These are phyloP conservation scores for Balaenoptera acutorostrata DNA, from an alignment of 2,113 vertebrate species.

Conservation along the genomic window DNA sequence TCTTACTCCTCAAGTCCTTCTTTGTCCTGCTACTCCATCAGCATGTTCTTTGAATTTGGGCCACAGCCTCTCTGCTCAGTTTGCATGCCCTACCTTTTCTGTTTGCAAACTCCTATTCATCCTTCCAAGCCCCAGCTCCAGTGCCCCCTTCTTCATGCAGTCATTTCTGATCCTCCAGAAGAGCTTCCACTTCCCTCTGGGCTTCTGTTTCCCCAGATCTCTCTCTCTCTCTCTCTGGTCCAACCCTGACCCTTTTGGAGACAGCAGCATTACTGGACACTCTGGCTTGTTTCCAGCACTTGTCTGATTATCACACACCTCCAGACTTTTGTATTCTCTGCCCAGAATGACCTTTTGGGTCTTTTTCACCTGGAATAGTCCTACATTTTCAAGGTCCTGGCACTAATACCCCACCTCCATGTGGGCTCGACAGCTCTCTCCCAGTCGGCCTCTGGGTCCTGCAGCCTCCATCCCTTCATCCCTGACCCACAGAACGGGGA, in stretches of 20 bases:
- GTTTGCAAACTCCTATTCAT: conserved; percentile 13
- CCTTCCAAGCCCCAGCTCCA: not conserved
- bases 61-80: not conserved
- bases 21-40: not conserved
- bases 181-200: not conserved
- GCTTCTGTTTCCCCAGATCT: not conserved
- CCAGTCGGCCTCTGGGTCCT: not conserved
- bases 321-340: not conserved
- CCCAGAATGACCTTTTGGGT: not conserved
- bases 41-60: not conserved
- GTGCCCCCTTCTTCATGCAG: not conserved
- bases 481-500: not conserved
- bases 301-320: not conserved
- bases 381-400: not conserved
- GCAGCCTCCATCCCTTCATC: not conserved
- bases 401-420: not conserved
- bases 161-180: not conserved
- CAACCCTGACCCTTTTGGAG: not conserved
- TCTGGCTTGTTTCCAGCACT: not conserved
- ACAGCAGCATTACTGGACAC: not conserved
- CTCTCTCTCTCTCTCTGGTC: not conserved
- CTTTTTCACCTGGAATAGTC: not conserved
- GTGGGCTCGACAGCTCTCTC: not conserved
- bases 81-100: not conserved
- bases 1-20: not conserved